A percentile compares a stretch with the other conserved stretches of the same genome.
These are phyloP conservation scores for Aphodius sticticus DNA, from an alignment of 2,888 invertebrate species.

Conservation along the genomic window DNA sequence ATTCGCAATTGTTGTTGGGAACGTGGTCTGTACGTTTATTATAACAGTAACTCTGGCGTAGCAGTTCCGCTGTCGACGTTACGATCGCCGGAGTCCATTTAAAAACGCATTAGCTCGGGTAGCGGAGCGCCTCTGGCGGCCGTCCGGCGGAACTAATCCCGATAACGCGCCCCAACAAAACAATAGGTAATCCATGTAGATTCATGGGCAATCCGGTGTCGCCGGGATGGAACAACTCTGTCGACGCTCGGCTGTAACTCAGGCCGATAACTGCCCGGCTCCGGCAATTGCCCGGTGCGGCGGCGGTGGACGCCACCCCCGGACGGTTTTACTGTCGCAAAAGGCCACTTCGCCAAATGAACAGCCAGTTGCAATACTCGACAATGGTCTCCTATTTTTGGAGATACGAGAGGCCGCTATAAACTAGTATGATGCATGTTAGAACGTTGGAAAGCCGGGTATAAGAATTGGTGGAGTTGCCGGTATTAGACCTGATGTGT, in stretches of 20 bases:
- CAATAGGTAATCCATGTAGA: slow-evolving; percentile 55
- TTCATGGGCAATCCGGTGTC: slow-evolving; percentile 56
- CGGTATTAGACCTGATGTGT: neutral
- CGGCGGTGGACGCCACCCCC: neutral
- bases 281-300: slow-evolving; percentile 55
- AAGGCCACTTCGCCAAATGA: slow-evolving; percentile 11
- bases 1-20: neutral
- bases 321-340: slow-evolving; percentile 6
- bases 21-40: slow-evolving; percentile 9
- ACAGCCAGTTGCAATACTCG: slow-evolving; percentile 14
- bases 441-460: neutral
- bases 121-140: slow-evolving; percentile 6
- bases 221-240: slow-evolving; percentile 58
- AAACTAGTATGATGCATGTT: neutral
- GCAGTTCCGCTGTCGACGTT: neutral
- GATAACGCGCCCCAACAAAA: slow-evolving; percentile 38
- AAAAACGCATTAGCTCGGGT: slow-evolving; percentile 18
- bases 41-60: slow-evolving; percentile 18
- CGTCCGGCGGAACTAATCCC: slow-evolving; percentile 29
- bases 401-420: neutral
- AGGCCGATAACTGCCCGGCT: slow-evolving; percentile 59
- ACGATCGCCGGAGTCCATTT: slow-evolving; percentile 11
- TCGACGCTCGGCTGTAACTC: slow-evolving; percentile 60
- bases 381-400: slow-evolving; percentile 8
- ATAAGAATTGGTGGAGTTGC: neutral